Evolutionary conservation across 1,140 invertebrate species (phyloP), one percentile per base, ranked within the genome.

Genomic region (Telenomus remus): DNA sequence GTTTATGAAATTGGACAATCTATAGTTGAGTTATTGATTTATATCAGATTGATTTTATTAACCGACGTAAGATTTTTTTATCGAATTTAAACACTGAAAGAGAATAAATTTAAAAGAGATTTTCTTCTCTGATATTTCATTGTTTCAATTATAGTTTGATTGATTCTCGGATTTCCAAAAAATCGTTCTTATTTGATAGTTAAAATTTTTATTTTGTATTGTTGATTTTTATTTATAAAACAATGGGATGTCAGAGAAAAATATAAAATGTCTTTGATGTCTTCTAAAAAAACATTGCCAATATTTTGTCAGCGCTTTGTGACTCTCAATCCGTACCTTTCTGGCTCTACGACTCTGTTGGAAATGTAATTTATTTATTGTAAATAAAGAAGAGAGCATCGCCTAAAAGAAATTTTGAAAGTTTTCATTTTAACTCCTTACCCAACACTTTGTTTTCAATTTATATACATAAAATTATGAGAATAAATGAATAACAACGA

Each of bases 281-380:
- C 46, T 71, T 71, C 47, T 35, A 12, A 64, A 43, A 48, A 77
- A 69, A 72, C 64, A 39, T 61, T 75, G 81, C 59, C 79, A 82
- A 81, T 65, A 76, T 42, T 81, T 83, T 81, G 79, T 66, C 73
- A 79, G 79, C 37, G 68, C 47, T 64, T 61, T 80, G 76, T 70
- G 59, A 66, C 75, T 76, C 70, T 79, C 69, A 77, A 51, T 42
- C 66, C 68, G 19, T 74, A 83, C 78, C 82, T 83, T 81, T 76
- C 74, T 78, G 56, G 80, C 82, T 84, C 78, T 80, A 79, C 69
- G 76, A 84, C 78, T 85, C 68, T 85, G 84, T 84, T 85, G 66
- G 81, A 68, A 85, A 81, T 86, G 84, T 86, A 85, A 86, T 86
- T 86, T 86, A 86, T 87, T 86, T 87, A 86, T 87, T 87, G 85